Evolutionary conservation across 2,888 invertebrate genomes (phyloP), one percentile per base, ranked within the genome.

Genomic region (Ichneumoninae sp.): DNA sequence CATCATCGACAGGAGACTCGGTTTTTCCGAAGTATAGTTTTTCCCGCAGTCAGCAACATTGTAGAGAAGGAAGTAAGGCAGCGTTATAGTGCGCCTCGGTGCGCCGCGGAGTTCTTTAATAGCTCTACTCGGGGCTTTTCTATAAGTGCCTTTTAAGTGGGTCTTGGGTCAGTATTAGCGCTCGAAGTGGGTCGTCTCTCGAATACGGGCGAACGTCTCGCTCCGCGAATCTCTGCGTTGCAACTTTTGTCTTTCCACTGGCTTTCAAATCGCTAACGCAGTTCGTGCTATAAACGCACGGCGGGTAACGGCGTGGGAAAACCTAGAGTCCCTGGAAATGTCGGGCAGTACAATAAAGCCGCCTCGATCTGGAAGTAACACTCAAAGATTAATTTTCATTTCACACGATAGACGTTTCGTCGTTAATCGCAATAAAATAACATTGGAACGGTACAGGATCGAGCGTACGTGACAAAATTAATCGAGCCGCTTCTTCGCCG

Each of bases 101-200:
- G 54, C 70, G 3, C 47, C 65, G 30, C 19, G 54, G 71, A 69
- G 65, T 47, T 73, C 66, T 82, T 82, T 68, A 73, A 82, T 68
- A 77, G 76, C 65, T 54, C 33, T n/a, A 7, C 65, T 52, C 71
- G 80, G 73, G 63, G 80, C 80, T 83, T 83, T 83, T 81, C 81
- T 83, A 83, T 81, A 83, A 81, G 83, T 83, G 81, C 83, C 81
- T 81, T 83, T 83, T 79, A 83, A 83, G 83, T 83, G 83, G 80
- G 80, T 80, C 83, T 83, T 52, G 83, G 66, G 71, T 83, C 76
- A 26, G 83, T 80, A 83, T 83, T 75, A 80, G 79, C 75, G 83
- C 75, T 57, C 79, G 75, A 83, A 76, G 79, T 83, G 83, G 83
- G 76, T 80, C 80, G 80, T 68, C 76, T 66, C 44, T 13, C 75